Conservation (phyloP, 2,888 invertebrate genomes). For the Leptodirus hochenwartii region DNA sequence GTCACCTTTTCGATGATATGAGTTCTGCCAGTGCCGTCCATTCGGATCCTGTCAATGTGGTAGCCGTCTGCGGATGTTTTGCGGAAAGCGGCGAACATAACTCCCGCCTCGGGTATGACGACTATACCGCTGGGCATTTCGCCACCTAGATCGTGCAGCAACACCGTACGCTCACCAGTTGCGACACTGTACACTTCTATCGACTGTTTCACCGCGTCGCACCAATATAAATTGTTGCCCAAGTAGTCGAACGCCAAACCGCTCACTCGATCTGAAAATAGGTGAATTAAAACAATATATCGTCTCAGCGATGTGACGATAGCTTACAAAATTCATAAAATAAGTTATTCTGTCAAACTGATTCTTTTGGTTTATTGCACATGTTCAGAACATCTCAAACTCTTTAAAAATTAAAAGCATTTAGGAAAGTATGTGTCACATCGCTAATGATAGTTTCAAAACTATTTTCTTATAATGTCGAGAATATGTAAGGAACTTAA, state of each 20-base stretch:
- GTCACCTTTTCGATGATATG: constrained; percentile 28
- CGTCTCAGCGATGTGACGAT: too few relatives aligned
- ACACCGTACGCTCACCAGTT: constrained; percentile 35
- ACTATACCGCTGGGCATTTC: constrained; percentile 52
- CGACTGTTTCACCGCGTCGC: constrained; percentile 40
- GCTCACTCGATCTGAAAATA: constrained; percentile 39
- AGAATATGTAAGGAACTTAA: too few relatives aligned
- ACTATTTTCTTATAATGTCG: too few relatives aligned
- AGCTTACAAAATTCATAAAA: too few relatives aligned
- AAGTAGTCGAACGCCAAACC: constrained; percentile 27
- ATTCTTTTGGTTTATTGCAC: too few relatives aligned
- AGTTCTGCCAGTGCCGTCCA: constrained; percentile 41
- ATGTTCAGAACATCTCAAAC: too few relatives aligned
- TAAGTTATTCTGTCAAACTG: too few relatives aligned
- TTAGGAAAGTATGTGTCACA: too few relatives aligned
- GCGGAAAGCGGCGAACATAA: constrained; percentile 20
- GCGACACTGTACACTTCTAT: constrained; percentile 44
- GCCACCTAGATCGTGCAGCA: constrained; percentile 36
- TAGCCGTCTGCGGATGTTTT: constrained; percentile 11
- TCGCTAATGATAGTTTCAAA: too few relatives aligned
- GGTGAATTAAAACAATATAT: not conserved
- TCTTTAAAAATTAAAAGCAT: too few relatives aligned
- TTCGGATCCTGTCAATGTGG: constrained; percentile 47
- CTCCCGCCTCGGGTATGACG: constrained; percentile 42
- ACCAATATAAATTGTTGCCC: constrained; percentile 55